These are phyloP conservation scores for Atrina japonica DNA, from an alignment of 2,888 invertebrate genomes.

Conservation along the genomic window DNA sequence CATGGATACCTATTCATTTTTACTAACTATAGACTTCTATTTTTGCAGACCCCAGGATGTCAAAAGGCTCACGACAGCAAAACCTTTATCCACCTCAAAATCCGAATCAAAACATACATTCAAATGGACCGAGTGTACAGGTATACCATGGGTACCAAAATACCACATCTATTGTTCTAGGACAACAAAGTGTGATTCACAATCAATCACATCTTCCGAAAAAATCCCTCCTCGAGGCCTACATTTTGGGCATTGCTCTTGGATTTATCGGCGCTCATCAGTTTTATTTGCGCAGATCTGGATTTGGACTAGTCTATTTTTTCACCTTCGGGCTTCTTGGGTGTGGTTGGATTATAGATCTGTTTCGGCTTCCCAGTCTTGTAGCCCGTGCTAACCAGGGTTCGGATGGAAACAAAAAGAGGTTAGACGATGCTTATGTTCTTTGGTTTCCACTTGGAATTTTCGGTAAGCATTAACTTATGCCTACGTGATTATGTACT, in stretches of 20 bases:
- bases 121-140: too few relatives aligned
- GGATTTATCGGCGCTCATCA: slow-evolving; percentile 55
- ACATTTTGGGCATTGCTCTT: slow-evolving; percentile 48
- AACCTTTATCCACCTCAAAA: too few relatives aligned
- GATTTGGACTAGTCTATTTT: slow-evolving; percentile 37
- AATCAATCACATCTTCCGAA: not conserved
- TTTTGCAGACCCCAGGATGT: too few relatives aligned
- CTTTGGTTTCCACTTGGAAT: slow-evolving; percentile 58
- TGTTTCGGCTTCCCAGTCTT: slow-evolving; percentile 21
- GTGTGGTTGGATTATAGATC: slow-evolving; percentile 27
- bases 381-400: slow-evolving; percentile 20
- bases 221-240: slow-evolving; percentile 52
- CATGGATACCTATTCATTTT: too few relatives aligned
- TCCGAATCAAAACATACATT: too few relatives aligned
- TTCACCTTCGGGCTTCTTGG: slow-evolving; percentile 39
- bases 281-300: slow-evolving; percentile 52
- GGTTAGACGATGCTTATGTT: slow-evolving; percentile 25
- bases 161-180: too few relatives aligned
- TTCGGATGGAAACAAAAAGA: not conserved
- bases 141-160: too few relatives aligned
- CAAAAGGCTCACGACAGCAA: too few relatives aligned
- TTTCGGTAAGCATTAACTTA: slow-evolving; percentile 47
- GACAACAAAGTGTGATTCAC: too few relatives aligned
- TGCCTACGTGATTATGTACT: not conserved
- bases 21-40: too few relatives aligned